Conservation (phyloP, 37 sponge, comb jelly and placozoan species). For the Ianthella basta region DNA sequence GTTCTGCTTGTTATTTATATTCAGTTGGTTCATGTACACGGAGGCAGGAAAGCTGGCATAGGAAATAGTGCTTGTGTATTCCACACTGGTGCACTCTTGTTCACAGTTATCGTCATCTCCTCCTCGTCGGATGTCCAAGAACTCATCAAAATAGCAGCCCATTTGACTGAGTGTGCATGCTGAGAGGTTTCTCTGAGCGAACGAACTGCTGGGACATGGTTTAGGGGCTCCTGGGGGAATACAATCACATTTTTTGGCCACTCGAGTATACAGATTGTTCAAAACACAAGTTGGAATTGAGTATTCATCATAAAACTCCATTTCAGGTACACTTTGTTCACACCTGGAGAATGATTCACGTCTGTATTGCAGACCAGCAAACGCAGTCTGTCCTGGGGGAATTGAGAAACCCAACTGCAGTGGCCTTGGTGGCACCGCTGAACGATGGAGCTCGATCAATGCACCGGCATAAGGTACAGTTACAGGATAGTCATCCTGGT, state of each 20-base stretch:
- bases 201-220: not conserved
- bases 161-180: not conserved
- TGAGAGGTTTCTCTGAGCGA: not conserved
- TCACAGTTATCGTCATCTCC: not conserved
- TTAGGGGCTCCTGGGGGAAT: not conserved
- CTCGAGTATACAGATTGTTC: constrained; percentile 23
- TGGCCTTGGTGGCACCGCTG: not conserved
- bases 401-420: constrained; percentile 10
- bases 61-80: not conserved
- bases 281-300: not conserved
- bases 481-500: not conserved
- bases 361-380: not conserved
- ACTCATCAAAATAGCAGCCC: not conserved
- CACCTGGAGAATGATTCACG: not conserved
- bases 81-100: not conserved
- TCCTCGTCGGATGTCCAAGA: not conserved
- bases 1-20: constrained; percentile 8
- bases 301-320: constrained; percentile 9
- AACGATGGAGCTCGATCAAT: not conserved
- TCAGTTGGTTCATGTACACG: too few species aligned
- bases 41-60: not conserved
- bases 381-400: constrained; percentile 17
- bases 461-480: constrained; percentile 6
- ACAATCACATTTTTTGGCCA: not conserved
- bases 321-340: not conserved